Base-by-base conservation (phyloP, 2,113 vertebrate species). In the Tautogolabrus adspersus region DNA sequence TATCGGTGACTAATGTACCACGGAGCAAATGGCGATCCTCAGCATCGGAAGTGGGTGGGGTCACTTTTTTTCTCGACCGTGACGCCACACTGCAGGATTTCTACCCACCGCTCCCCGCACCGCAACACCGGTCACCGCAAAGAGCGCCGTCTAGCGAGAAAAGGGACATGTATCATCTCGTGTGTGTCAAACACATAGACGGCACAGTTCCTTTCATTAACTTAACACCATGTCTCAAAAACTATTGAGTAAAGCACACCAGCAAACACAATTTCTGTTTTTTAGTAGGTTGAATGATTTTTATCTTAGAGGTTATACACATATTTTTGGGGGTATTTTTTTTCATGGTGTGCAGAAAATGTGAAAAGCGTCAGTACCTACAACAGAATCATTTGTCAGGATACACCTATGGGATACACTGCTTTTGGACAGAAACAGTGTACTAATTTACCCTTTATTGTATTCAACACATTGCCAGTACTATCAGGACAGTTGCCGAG, bases 11-110 rank as follows among this genome's bases (percentile, higher is more conserved):
- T 8, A 55, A 83, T 69, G 49, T 4, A 1, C 2, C 3, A 0
- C 0, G 9, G 3, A 72, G 59, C 93, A 93, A 94, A 95, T 95
- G 1, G 23, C 0, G 3, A 72, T 5, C 1, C 37, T 47, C 11
- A 0, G 0, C n/a, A 2, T 66, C 7, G 22, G 38, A 68, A 66
- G 68, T 67, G 61, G 86, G 84, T 5, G 82, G 73, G 38, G 34
- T 21, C 26, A 55, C 13, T 40, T 52, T 22, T 44, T 62, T 70
- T 74, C 74, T 71, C 58, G 19, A n/a, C 6, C 66, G 89, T 95
- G 94, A 95, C 95, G 94, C 88, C 90, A 93, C 89, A 94, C 92
- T 95, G 94, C 94, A 94, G 95, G 94, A 93, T 92, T 92, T 93
- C 93, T 90, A 40, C 77, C 84, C 76, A 83, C 80, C 67, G 76